Conservation (phyloP, 2,113 vertebrate species). For the Sander lucioperca region DNA sequence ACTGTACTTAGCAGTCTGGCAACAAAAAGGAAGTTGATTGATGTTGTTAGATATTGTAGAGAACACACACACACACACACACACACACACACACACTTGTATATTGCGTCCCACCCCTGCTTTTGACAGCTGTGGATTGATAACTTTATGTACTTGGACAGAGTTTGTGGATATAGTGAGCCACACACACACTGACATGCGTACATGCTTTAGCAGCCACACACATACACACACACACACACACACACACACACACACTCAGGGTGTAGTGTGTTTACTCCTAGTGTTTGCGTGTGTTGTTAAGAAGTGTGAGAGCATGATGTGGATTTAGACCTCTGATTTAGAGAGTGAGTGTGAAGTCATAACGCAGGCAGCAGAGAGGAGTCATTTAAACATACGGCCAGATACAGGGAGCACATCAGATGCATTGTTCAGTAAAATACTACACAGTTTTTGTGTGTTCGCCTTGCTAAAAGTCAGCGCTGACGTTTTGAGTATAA, state of each 20-base stretch:
- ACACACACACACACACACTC: constrained; percentile 3
- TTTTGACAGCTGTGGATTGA: constrained; percentile 48
- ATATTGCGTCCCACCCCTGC: constrained; percentile 25
- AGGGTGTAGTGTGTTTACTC: constrained; percentile 40
- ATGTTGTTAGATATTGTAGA: constrained; percentile 73
- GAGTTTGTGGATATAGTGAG: constrained; percentile 35
- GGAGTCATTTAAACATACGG: constrained; percentile 1
- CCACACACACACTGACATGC: constrained; percentile 9
- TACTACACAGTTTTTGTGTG: no score
- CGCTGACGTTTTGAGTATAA: neutral
- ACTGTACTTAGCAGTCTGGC: constrained; percentile 61
- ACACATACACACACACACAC: constrained; percentile 1
- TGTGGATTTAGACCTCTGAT: constrained; percentile 48
- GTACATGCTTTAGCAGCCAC: neutral
- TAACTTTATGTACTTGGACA: constrained; percentile 57
- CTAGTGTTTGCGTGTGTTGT: constrained; percentile 45
- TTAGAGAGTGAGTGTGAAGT: constrained; percentile 48
- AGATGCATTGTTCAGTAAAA: neutral
- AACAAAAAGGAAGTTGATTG: constrained; percentile 59
- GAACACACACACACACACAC: constrained; percentile 39
- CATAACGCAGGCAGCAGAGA: constrained; percentile 7
- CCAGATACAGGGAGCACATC: neutral
- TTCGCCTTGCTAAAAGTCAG: neutral
- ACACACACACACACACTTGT: constrained; percentile 22
- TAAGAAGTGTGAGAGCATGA: constrained; percentile 50